Evolutionary conservation across 2,113 vertebrate genomes (phyloP).

Genomic region (Menidia beryllina): DNA sequence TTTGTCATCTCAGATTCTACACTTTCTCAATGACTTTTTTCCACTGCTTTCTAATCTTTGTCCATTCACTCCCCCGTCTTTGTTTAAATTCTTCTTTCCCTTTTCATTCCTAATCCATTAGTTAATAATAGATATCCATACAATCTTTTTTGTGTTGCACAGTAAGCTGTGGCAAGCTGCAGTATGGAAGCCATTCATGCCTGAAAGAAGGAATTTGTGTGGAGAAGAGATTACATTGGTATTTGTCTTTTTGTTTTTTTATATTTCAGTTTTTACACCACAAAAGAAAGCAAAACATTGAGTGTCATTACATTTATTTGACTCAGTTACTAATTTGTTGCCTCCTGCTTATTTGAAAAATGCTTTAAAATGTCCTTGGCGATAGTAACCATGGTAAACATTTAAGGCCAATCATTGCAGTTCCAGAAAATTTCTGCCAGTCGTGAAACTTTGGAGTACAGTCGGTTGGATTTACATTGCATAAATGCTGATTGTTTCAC

Average conservation of each 20-base stretch:
- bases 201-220: neutral
- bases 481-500: conserved; percentile 25
- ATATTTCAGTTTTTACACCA: neutral
- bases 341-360: neutral
- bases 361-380: neutral
- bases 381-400: neutral
- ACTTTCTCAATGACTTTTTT: conserved; percentile 48
- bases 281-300: neutral
- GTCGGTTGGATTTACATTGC: neutral
- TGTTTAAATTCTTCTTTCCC: neutral
- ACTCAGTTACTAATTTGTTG: neutral
- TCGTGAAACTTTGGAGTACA: neutral
- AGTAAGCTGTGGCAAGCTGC: too few relatives aligned
- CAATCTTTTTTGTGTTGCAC: conserved; percentile 10
- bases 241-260: neutral
- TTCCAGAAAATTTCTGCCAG: neutral
- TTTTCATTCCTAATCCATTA: neutral
- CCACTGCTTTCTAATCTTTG: conserved; percentile 15
- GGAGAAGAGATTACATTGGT: neutral
- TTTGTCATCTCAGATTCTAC: conserved; percentile 47
- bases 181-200: neutral
- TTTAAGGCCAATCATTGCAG: conserved; percentile 9
- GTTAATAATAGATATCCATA: neutral
- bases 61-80: conserved; percentile 8
- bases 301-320: neutral